Evolutionary conservation across 2,888 invertebrate species (phyloP).

Genomic region (Chorisops tibialis): DNA sequence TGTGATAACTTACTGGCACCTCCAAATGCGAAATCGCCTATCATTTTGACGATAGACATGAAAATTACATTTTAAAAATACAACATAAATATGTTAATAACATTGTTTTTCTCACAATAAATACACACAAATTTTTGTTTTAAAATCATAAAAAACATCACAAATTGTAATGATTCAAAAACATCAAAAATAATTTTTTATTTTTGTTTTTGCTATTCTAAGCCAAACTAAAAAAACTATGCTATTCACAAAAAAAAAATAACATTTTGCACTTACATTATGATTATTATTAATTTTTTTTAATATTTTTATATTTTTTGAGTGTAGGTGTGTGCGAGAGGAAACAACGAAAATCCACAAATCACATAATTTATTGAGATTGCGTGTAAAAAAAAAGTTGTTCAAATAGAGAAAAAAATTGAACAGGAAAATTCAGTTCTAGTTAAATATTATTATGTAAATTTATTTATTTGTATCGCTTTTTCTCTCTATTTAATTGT

Average conservation of each 20-base stretch:
- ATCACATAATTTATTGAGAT: constrained; percentile 7
- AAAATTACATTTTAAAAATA: no score
- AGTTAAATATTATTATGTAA: background rate
- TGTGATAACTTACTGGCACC: constrained; percentile 62
- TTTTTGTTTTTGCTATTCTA: no score
- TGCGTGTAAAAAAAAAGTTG: constrained; percentile 16
- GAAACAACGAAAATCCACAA: constrained; percentile 15
- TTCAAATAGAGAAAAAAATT: background rate
- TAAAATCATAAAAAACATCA: no score
- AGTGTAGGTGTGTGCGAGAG: constrained; percentile 3
- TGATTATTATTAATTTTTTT: constrained; percentile 12
- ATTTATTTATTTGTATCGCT: no score
- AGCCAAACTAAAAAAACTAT: background rate
- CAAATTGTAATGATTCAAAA: no score
- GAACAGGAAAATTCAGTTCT: background rate
- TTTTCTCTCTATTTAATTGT: no score
- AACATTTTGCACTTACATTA: constrained; percentile 19
- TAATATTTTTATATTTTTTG: constrained; percentile 9
- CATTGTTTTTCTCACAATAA: no score
- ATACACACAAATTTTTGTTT: no score
- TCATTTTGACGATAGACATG: background rate
- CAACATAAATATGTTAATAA: no score
- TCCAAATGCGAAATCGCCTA: constrained; percentile 73
- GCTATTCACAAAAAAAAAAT: constrained; percentile 18
- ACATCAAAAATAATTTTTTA: no score